Base-by-base conservation (phyloP, 2,888 invertebrate genomes). In the Meteorus colon region DNA sequence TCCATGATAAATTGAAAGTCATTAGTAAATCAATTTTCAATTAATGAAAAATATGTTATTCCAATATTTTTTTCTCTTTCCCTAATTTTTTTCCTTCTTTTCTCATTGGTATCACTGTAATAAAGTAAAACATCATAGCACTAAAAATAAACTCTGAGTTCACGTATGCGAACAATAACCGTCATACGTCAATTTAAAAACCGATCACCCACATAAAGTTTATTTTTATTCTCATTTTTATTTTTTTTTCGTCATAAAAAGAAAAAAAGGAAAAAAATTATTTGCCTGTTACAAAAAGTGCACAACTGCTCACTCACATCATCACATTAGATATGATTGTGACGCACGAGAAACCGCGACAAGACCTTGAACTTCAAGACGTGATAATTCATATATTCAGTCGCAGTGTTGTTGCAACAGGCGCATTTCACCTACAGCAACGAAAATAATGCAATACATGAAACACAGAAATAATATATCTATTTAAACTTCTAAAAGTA, bases 281-380 rank as follows among this genome's bases (percentile, higher is more conserved):
- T 55, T 59, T 16, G 70, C 4, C n/a, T 29, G 14, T 19, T 34
- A 37, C 37, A 4, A 12, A 51, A 14, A 51, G 19, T 51, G 51
- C 29, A 29, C 68, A n/a, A 55, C 31, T 68, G 31, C 8, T 29
- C 68, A 14, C 55, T 69, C n/a, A 19, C 10, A 55, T 55, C 19
- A 19, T 51, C 34, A 34, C 24, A 45, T 12, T 34, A 34, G 14
- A 59, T 69, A 73, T 66, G 74, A 4, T 70, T 45, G 71, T 81
- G 81, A 81, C 80, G 81, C 81, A 80, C 81, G 77, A 66, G 74
- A 73, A 37, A 63, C 37, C 73, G 76, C 76, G 24, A 51, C 24
- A 16, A 67, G n/a, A 37, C 81, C 81, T 78, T 81, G 81, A 81
- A 81, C 81, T 81, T 81, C 78, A 81, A 80, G 79, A 79, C 77